Evolutionary conservation across 2,113 vertebrate species (phyloP), one percentile per base, ranked within the genome.

Genomic region (Thermophis baileyi): DNA sequence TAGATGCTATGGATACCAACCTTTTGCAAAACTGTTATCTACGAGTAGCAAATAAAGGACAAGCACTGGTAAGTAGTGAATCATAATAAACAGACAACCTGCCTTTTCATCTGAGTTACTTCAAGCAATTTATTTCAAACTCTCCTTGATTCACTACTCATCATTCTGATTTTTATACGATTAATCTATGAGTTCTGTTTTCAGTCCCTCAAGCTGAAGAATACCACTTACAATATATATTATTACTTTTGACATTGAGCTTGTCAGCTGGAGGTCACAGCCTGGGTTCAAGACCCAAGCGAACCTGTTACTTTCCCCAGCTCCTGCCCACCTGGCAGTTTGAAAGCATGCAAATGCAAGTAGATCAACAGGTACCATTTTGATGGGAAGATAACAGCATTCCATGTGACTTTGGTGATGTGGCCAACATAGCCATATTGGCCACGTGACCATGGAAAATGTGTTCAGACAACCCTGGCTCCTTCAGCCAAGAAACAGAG

Each of bases 71-170:
- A 40, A 81, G 74, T 44, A 51, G 35, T 49, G 1, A 0, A 1
- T 30, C 87, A 6, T 57, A 91, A 87, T 27, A 49, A 90, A 91
- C 24, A 35, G 53, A 6, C 20, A 93, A 55, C n/a, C 20, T n/a
- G 1, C 53, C 89, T 49, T 91, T 18, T 0, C 51, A 85, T 22
- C 0, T 74, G 85, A 91, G 87, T 50, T 90, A 92, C 16, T 92
- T 90, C 89, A 90, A 86, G 57, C 57, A 8, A 92, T 92, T 88
- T 60, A 40, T 53, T 90, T 90, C 63, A 90, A 90, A 87, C 20
- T 49, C 18, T 47, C 27, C 55, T 60, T 85, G 57, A 88, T 69
- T 50, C 44, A 85, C 35, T 90, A 92, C 91, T 81, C 49, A 85
- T 88, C 0, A 93, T 93, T 92, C 27, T 81, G 20, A n/a, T 94